Evolutionary conservation across 2,797 vertebrate genomes (phyloP).

Genomic region (Malurus leucopterus): DNA sequence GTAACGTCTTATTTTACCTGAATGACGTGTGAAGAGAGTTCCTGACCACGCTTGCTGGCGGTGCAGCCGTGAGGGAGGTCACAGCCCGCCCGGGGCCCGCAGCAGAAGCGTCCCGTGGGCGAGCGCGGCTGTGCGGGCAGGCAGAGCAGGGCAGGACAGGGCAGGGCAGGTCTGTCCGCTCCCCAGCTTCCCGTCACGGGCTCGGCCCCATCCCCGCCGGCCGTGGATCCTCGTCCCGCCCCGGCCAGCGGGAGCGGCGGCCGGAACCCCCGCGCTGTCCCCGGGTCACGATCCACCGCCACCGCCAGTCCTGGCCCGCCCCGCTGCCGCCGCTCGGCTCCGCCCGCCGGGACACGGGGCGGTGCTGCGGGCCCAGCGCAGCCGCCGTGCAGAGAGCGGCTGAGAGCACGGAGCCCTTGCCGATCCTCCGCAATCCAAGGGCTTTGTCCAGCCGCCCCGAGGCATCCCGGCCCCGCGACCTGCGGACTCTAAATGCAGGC

Average conservation of each 20-base stretch:
- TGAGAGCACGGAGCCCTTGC: fast-evolving
- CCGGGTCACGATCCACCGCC: fast-evolving
- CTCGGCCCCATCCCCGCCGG: neutral
- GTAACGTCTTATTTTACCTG: neutral
- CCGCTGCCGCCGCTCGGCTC: neutral
- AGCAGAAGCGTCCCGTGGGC: neutral
- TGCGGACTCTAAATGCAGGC: fast-evolving
- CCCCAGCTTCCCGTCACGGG: neutral
- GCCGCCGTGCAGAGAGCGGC: neutral
- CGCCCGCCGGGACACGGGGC: neutral
- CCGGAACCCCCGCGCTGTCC: too few species aligned
- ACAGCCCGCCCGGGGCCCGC: neutral
- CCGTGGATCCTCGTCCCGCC: too few species aligned
- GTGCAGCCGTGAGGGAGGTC: fast-evolving
- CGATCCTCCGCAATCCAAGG: fast-evolving
- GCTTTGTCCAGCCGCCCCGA: fast-evolving
- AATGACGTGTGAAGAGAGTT: neutral
- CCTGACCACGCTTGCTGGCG: fast-evolving
- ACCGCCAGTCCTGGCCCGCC: neutral
- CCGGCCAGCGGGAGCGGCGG: too few species aligned
- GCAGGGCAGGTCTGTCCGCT: neutral
- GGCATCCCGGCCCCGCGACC: fast-evolving
- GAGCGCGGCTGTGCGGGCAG: neutral
- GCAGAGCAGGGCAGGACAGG: neutral
- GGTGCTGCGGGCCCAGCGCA: neutral